Evolutionary conservation across 1,140 invertebrate genomes (phyloP), one percentile per base, ranked within the genome.

Genomic region (Cheumatopsyche charites): DNA sequence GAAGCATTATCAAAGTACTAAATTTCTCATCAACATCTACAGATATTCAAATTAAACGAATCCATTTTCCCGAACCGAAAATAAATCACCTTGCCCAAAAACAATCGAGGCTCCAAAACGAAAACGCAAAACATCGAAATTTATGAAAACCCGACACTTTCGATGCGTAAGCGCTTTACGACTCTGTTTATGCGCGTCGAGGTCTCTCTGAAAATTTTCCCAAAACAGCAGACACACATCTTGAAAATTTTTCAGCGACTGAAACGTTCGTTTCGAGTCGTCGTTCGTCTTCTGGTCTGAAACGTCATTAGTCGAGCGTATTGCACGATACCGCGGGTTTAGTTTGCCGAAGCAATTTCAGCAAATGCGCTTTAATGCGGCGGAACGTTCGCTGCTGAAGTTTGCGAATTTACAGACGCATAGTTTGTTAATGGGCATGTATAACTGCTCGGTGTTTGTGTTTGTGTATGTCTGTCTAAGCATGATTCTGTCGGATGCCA

Each of bases 341-440:
- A 68, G 66, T 68, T 68, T 68, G 66, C 66, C 29, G 66, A 68
- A 68, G 66, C 66, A 68, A 68, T 68, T 68, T 68, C 66, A 68
- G 66, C 66, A 68, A 68, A 68, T 68, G 66, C 49, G 66, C 66
- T 55, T 68, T 68, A 68, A 68, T 68, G 66, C 66, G 43, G 21
- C 66, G 66, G 66, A 68, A 68, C 42, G 66, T 68, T 68, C 29
- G 29, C 29, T 36, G 29, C 25, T 47, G 11, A 23, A 55, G 47
- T 49, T 68, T 68, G 66, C 42, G 62, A 68, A 55, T 68, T 68
- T 68, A 43, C 49, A 68, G 66, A 68, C 66, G 66, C 66, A 68
- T 68, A 68, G 66, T 68, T 68, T 68, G 66, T 68, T 68, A 68
- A 68, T 55, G 66, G 66, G 26, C 66, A 68, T 55, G 66, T 3